phyloP scores from a whole-genome alignment of 2,888 invertebrate genomes.

The Oscheius sp. region DNA sequence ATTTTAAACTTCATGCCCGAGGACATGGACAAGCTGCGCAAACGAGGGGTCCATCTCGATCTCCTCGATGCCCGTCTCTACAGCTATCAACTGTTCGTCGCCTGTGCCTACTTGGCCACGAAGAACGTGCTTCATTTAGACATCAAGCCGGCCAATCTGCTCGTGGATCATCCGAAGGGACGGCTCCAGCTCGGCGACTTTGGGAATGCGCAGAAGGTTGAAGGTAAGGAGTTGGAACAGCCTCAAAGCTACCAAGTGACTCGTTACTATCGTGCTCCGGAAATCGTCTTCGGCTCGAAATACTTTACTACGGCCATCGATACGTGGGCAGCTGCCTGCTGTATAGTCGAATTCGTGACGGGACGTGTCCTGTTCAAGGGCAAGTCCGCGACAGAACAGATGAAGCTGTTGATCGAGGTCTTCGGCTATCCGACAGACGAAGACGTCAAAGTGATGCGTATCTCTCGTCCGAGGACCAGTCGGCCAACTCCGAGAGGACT shows the following conservation, averaged over 20 bases:
- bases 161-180: conserved; percentile 51
- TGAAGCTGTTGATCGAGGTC: conserved; percentile 43
- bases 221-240: not conserved
- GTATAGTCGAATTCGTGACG: conserved; percentile 58
- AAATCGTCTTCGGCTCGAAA: conserved; percentile 62
- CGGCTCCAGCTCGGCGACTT: conserved; percentile 65
- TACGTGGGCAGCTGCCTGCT: conserved; percentile 65
- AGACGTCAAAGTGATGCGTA: conserved; percentile 59
- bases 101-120: conserved; percentile 52
- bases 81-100: conserved; percentile 61
- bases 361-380: conserved; percentile 55
- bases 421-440: conserved; percentile 65
- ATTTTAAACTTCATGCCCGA: conserved; percentile 60
- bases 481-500: conserved; percentile 53
- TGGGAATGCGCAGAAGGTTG: conserved; percentile 58
- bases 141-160: conserved; percentile 65
- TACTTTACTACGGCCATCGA: conserved; percentile 60
- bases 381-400: conserved; percentile 55
- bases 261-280: conserved; percentile 67
- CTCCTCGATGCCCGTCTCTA: conserved; percentile 57
- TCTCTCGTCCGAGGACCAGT: conserved; percentile 52
- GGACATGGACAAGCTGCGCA: conserved; percentile 53
- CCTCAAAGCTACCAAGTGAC: conserved; percentile 61
- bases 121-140: conserved; percentile 64
- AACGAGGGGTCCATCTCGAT: conserved; percentile 47